Evolutionary conservation across 1,140 invertebrate genomes (phyloP).

Genomic region (Sinella curviseta): DNA sequence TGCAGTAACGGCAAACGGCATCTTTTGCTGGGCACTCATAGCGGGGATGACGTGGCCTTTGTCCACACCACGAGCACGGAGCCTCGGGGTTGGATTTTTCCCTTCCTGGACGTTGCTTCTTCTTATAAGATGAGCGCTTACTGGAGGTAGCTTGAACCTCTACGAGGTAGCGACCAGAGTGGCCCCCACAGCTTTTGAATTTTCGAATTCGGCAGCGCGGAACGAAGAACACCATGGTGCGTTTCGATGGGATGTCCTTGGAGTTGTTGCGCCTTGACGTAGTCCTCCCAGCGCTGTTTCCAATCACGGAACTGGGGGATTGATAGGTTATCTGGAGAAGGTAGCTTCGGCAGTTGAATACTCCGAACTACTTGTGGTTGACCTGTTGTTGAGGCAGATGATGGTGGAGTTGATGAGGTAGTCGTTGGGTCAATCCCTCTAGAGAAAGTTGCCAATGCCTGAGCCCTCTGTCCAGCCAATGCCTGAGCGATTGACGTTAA

Average conservation of each 20-base stretch:
- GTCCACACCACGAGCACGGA: background rate
- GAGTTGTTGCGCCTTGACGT: background rate
- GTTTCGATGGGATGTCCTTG: background rate
- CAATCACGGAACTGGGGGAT: background rate
- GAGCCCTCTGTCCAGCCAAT: background rate
- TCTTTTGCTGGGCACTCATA: background rate
- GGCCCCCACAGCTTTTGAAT: background rate
- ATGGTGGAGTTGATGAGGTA: background rate
- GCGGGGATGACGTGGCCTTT: background rate
- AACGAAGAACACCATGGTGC: background rate
- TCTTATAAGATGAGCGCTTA: too few relatives aligned
- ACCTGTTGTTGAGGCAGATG: background rate
- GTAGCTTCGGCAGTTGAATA: background rate
- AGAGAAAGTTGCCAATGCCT: background rate
- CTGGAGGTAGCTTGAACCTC: background rate
- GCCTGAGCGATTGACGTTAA: background rate
- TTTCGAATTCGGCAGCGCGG: background rate
- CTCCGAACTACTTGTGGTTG: background rate
- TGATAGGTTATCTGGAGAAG: background rate
- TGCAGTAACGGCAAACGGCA: background rate
- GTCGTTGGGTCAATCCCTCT: background rate
- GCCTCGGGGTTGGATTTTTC: background rate
- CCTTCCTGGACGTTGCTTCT: background rate
- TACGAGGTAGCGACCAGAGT: background rate
- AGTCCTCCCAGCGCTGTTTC: background rate